Evolutionary conservation across 2,797 vertebrate species (phyloP), one percentile per base, ranked within the genome.

Genomic region (Aulostomus chinensis): DNA sequence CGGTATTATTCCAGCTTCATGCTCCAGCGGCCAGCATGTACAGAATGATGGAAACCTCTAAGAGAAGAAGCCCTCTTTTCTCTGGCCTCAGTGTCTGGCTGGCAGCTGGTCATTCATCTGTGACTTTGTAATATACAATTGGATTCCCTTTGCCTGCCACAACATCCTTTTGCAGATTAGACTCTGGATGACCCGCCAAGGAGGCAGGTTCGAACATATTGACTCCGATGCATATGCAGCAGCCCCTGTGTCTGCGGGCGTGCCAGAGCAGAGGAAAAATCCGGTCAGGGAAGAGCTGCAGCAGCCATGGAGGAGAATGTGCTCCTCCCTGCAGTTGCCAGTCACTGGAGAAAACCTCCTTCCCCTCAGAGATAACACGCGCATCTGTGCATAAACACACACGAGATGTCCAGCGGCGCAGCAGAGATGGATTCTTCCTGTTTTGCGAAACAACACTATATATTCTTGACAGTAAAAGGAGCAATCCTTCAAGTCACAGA

Each of bases 41-140:
- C 60, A 78, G 64, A 74, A 60, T 76, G 81, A 86, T 81, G 68
- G 71, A 85, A n/a, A n/a, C 62, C 68, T 73, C 58, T 48, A 60
- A 68, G 50, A 71, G 55, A 51, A 66, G 48, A 17, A 25, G 55
- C 63, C 48, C 58, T 68, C 58, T 75, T 65, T 42, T 63, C 63
- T 56, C 51, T 48, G 59, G 55, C 46, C 63, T 52, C 38, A 32
- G 46, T 66, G 67, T 77, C 61, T 73, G 63, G 38, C 76, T 75
- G 73, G 56, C 62, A 74, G 71, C 54, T 45, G 30, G 42, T 83
- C 67, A 63, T 83, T 82, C 69, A 49, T 31, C 69, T 60, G 59
- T 75, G 78, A 83, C 75, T 83, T 69, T 76, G 62, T 73, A 78
- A 78, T 64, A 71, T 75, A 70, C 64, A 74, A 66, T 57, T 78